These are phyloP conservation scores for Tapera naevia DNA, from an alignment of 2,797 vertebrate genomes.

Conservation along the genomic window DNA sequence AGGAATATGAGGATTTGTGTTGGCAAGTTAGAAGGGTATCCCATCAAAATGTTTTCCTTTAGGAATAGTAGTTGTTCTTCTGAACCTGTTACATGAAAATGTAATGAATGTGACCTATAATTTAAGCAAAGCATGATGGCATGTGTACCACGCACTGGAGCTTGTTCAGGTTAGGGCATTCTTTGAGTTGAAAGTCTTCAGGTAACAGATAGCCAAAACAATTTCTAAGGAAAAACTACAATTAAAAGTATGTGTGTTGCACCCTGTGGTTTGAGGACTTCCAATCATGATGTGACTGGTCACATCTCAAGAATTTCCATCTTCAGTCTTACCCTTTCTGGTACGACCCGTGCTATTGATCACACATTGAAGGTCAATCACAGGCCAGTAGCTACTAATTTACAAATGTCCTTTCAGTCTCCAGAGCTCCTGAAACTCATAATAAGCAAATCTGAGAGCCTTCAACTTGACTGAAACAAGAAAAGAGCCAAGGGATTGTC, in stretches of 20 bases:
- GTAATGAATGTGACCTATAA: too few species aligned
- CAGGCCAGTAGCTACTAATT: not conserved
- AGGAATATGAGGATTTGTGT: not conserved
- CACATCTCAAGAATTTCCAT: not conserved
- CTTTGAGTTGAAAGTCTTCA: not conserved
- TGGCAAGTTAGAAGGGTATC: not conserved
- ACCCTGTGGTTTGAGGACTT: not conserved
- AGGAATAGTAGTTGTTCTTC: not conserved
- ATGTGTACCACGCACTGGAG: rapidly evolving
- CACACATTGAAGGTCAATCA: not conserved
- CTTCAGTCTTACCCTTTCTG: not conserved
- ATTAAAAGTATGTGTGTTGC: not conserved
- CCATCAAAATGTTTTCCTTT: not conserved
- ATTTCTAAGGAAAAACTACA: not conserved
- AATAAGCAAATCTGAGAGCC: not conserved
- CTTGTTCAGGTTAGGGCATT: not conserved
- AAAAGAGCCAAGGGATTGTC: not conserved
- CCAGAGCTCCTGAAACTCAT: not conserved
- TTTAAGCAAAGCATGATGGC: not conserved
- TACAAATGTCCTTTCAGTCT: not conserved
- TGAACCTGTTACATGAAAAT: not conserved
- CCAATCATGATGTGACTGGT: not conserved
- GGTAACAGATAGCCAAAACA: not conserved
- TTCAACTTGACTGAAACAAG: not conserved
- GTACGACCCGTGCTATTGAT: not conserved